phyloP scores from a whole-genome alignment of 2,888 invertebrate genomes.

The Caenorhabditis sulstoni region DNA sequence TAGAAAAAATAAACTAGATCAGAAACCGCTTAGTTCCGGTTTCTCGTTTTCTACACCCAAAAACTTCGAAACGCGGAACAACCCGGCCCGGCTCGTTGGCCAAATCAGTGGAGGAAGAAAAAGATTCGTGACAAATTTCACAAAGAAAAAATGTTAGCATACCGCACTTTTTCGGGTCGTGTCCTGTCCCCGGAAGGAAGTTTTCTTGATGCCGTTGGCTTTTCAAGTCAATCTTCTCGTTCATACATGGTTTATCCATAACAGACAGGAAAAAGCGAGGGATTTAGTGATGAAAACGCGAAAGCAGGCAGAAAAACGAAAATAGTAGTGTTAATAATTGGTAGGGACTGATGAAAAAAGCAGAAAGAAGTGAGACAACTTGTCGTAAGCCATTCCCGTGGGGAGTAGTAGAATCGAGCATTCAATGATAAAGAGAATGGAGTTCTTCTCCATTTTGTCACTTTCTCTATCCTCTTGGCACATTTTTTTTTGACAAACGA shows the following conservation, averaged over 20 bases:
- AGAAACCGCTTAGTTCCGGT: too few species aligned
- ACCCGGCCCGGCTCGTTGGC: not conserved
- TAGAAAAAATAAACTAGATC: too few species aligned
- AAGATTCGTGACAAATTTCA: conserved; percentile 34
- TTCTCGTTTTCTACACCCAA: too few species aligned
- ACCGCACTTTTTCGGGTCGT: conserved; percentile 19
- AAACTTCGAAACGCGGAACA: not conserved
- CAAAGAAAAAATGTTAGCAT: conserved; percentile 22
- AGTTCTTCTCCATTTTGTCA: conserved; percentile 25
- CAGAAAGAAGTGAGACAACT: conserved; percentile 5
- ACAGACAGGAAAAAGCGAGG: too few species aligned
- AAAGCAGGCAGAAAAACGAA: too few species aligned
- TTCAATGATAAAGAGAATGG: conserved; percentile 31
- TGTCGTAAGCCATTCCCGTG: conserved; percentile 21
- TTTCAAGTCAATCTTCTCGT: conserved; percentile 20
- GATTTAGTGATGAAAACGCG: too few species aligned
- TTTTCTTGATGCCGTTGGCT: conserved; percentile 14
- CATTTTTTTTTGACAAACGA: conserved; percentile 16
- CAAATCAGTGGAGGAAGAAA: conserved; percentile 26
- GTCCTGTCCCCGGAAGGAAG: conserved; percentile 40
- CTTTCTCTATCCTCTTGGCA: not conserved
- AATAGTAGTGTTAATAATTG: too few species aligned
- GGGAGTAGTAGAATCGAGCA: conserved; percentile 23
- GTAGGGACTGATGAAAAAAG: not conserved
- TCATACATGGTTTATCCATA: too few species aligned